Evolutionary conservation across 2,113 vertebrate genomes (phyloP).

Genomic region (Stigmatopora argus): DNA sequence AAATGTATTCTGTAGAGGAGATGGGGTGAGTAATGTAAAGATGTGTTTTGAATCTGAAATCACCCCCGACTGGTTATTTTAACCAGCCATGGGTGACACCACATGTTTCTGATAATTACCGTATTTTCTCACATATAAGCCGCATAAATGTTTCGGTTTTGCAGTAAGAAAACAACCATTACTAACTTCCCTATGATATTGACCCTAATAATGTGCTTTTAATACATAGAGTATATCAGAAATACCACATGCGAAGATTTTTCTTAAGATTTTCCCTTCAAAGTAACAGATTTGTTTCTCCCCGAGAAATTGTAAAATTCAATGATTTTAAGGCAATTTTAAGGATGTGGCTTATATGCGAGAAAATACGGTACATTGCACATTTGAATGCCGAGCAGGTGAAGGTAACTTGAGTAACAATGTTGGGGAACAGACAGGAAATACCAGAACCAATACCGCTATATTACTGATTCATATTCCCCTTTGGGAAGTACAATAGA

Average conservation of each 20-base stretch:
- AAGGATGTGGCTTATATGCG: no score
- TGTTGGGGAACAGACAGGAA: background rate
- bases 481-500: background rate
- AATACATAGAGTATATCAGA: no score
- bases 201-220: no score
- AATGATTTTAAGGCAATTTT: no score
- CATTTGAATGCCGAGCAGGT: slow-evolving; percentile 24
- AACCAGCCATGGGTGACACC: slow-evolving; percentile 26
- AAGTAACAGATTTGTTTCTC: no score
- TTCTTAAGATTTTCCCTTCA: no score
- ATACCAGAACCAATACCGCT: background rate
- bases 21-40: slow-evolving; percentile 37
- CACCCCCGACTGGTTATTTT: slow-evolving; percentile 27
- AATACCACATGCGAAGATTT: no score
- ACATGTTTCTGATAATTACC: slow-evolving; percentile 20
- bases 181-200: no score
- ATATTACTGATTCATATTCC: background rate
- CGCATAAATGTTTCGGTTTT: no score
- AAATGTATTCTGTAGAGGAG: slow-evolving; percentile 39
- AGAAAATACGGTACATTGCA: slow-evolving; percentile 6
- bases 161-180: no score
- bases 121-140: no score
- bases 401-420: slow-evolving; percentile 30
- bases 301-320: no score
- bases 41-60: slow-evolving; percentile 33